phyloP scores from a whole-genome alignment of 2,113 vertebrate genomes.

The Protobothrops mucrosquamatus region DNA sequence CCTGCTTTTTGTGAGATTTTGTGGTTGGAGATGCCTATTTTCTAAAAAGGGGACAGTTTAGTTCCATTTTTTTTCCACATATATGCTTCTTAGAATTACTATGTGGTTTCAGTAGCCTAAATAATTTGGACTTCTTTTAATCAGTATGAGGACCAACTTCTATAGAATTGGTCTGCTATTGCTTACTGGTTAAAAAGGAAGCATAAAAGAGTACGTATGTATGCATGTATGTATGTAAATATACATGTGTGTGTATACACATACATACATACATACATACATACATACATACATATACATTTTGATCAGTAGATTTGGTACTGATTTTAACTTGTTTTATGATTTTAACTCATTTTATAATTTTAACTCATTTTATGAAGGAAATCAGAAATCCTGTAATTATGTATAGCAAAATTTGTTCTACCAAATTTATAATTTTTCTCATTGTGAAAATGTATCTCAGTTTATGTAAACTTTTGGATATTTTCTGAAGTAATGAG shows the following conservation, averaged over 20 bases:
- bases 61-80: neutral
- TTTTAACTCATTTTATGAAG: neutral
- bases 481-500: neutral
- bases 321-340: too few species aligned
- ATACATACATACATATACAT: too few species aligned
- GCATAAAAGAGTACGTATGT: neutral
- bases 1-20: neutral
- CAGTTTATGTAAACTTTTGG: neutral
- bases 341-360: too few species aligned
- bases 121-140: neutral
- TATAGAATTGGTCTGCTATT: neutral
- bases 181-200: neutral
- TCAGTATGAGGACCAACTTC: neutral
- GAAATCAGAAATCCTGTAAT: neutral
- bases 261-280: too few species aligned
- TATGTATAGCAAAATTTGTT: neutral
- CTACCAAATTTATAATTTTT: neutral
- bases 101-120: neutral
- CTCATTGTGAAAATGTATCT: neutral
- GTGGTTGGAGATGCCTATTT: neutral
- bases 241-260: too few species aligned
- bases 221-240: too few species aligned
- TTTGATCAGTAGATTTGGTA: too few species aligned
- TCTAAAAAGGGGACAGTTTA: constrained; percentile 1
- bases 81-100: neutral